Base-by-base conservation (phyloP, 53 echinoderm and acorn worm genomes). In the Luidia sarsii region DNA sequence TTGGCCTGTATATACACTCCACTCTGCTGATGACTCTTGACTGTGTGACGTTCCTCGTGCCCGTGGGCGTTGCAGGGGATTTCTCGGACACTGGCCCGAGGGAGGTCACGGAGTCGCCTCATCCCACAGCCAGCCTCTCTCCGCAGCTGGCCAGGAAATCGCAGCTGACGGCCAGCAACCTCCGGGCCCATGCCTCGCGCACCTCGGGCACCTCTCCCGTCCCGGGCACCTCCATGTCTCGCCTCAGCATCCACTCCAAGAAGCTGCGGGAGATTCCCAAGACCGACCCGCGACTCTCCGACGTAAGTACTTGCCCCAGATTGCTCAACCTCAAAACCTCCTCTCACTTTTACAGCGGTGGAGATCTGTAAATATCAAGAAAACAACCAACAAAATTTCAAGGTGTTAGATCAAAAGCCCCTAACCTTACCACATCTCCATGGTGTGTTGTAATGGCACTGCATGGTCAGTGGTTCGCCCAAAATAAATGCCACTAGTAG, bases 261-360 rank as follows among this genome's bases (percentile, higher is more conserved):
- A 86, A 70, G 48, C 80, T 96, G 39, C 90, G 90, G 57, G 97
- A 96, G 70, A 96, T 95, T 15, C 80, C 97, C 21, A 93, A 91
- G 65, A 83, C 85, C 75, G 97, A 96, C 51, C 90, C 93, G 8
- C 71, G 97, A 43, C 35, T 96, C 49, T 92, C 95, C 33, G 95
- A 92, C 50, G 95, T 95, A 79, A 95, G 95, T 90, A 7, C 0
- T 33, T 2, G 21, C 60, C 16, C 16, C 16, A 24, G 25, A 11
- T 18, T 64, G 64, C 13, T 27, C 14, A 22, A 27, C 41, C 21
- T 14, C 0, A 3, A 46, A 10, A 11, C 3, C 9, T 1, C 39
- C 67, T 4, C 3, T 29, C 57, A 9, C 3, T 52, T 9, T 18
- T 18, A 20, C 52, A 14, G 11, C 3, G 52, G 16, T 6, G 41